These are phyloP conservation scores for Coracias cyanogaster DNA, from an alignment of 2,797 vertebrate genomes.

Conservation along the genomic window DNA sequence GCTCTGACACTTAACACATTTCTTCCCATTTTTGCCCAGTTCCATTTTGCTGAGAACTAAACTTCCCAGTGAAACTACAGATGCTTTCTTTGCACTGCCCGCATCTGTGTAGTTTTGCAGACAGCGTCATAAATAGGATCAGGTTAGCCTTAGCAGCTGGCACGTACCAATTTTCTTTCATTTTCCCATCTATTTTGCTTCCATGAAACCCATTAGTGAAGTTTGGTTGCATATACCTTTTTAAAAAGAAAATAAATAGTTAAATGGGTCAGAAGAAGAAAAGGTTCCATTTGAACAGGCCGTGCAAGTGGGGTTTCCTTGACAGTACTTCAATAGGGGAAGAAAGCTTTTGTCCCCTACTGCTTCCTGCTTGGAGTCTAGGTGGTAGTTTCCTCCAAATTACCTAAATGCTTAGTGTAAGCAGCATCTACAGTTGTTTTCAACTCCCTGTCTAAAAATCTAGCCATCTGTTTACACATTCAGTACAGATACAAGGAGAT, in stretches of 20 bases:
- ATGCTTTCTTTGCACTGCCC: background rate
- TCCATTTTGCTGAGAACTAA: slow-evolving; percentile 14
- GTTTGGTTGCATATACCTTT: background rate
- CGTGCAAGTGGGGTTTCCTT: background rate
- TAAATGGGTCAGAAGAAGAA: background rate
- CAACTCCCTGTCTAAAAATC: background rate
- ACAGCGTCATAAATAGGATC: background rate
- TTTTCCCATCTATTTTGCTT: slow-evolving; percentile 15
- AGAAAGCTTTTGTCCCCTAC: background rate
- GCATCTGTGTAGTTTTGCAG: background rate
- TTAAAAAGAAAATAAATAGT: background rate
- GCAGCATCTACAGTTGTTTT: slow-evolving; percentile 4
- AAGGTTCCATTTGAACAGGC: background rate
- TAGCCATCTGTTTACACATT: slow-evolving; percentile 26
- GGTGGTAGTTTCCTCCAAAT: background rate
- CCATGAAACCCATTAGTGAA: background rate
- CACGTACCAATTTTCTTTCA: background rate
- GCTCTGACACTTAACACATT: slow-evolving; percentile 9
- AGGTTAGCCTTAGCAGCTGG: slow-evolving; percentile 33
- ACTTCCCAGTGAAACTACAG: background rate
- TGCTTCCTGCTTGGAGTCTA: background rate
- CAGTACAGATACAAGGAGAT: background rate
- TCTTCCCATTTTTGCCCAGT: background rate
- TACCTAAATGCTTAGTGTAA: background rate
- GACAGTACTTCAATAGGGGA: background rate